Percentiles rank a stretch among this genome's conserved stretches.
These are phyloP conservation scores for Chrysolophus pictus DNA, from an alignment of 2,797 vertebrate species.

Conservation along the genomic window DNA sequence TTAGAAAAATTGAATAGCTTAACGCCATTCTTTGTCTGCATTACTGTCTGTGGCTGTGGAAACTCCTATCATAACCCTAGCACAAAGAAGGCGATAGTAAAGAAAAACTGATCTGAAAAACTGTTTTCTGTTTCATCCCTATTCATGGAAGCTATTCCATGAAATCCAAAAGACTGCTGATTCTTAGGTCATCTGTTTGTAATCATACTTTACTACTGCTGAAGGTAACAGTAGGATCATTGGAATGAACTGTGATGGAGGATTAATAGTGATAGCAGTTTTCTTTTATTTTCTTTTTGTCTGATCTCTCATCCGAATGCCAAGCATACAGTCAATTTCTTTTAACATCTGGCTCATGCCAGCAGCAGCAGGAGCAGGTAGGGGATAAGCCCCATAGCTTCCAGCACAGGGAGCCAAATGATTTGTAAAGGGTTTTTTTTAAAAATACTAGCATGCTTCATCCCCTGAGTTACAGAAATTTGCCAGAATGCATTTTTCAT, in stretches of 20 bases:
- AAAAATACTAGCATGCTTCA: neutral
- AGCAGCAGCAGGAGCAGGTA: neutral
- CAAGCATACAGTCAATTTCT: neutral
- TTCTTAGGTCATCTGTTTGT: neutral
- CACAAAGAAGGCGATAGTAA: neutral
- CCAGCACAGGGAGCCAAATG: neutral
- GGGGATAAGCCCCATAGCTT: neutral
- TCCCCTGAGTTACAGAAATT: neutral
- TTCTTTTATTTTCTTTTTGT: neutral
- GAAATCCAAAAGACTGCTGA: neutral
- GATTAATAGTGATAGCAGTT: neutral
- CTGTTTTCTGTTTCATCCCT: neutral
- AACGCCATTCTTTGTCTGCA: neutral
- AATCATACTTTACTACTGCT: neutral
- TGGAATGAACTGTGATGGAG: neutral
- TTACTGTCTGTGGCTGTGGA: neutral
- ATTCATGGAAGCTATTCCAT: neutral
- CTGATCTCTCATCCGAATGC: neutral
- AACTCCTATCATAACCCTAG: neutral
- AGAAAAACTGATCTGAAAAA: neutral
- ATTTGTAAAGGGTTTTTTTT: neutral
- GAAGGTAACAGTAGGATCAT: neutral
- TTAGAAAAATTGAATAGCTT: neutral
- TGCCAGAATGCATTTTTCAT: neutral
- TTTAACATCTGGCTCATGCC: neutral